A percentile compares a stretch with the other conserved stretches of the same genome.
Conservation (phyloP, 2,797 vertebrate genomes). For the Enteromius afrohamiltoni region DNA sequence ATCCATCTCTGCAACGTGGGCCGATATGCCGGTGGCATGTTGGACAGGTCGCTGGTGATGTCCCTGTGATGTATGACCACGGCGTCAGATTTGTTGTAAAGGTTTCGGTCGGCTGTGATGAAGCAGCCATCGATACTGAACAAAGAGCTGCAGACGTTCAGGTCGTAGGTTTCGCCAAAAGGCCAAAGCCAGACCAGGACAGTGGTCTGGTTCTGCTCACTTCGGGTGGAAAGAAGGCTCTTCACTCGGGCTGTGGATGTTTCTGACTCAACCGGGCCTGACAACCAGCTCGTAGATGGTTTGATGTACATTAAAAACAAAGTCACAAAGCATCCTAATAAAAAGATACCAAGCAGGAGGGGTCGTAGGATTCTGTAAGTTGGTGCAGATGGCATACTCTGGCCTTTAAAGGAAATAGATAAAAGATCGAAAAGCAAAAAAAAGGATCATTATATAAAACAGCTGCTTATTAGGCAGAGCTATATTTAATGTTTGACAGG, state of each 20-base stretch:
- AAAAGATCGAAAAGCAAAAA: not conserved
- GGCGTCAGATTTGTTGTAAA: conserved; percentile 93
- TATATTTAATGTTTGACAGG: not conserved
- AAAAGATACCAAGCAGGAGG: conserved; percentile 89
- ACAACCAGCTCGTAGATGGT: conserved; percentile 93
- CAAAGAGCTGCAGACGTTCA: conserved; percentile 87
- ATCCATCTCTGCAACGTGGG: conserved; percentile 97
- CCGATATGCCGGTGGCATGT: conserved; percentile 88
- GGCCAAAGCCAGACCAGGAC: conserved; percentile 97
- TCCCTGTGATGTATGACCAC: conserved; percentile 95
- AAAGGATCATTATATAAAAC: not conserved
- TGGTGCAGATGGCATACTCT: conserved; percentile 97
- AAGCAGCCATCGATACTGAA: conserved; percentile 94
- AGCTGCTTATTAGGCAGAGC: not conserved
- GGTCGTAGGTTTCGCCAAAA: conserved; percentile 92
- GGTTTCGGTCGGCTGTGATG: conserved; percentile 90
- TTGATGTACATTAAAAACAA: conserved; percentile 97
- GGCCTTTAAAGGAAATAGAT: conserved; percentile 76
- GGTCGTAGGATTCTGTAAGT: conserved; percentile 94
- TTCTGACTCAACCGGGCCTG: conserved; percentile 90
- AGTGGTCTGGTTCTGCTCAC: conserved; percentile 89
- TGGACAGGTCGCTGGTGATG: conserved; percentile 91
- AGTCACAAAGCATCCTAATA: conserved; percentile 95
- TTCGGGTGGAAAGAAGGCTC: conserved; percentile 87
- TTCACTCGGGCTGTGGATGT: conserved; percentile 89